A percentile compares a stretch with the other conserved stretches of the same genome.
phyloP scores from a whole-genome alignment of 2,888 invertebrate genomes.

The Syrphus vitripennis region DNA sequence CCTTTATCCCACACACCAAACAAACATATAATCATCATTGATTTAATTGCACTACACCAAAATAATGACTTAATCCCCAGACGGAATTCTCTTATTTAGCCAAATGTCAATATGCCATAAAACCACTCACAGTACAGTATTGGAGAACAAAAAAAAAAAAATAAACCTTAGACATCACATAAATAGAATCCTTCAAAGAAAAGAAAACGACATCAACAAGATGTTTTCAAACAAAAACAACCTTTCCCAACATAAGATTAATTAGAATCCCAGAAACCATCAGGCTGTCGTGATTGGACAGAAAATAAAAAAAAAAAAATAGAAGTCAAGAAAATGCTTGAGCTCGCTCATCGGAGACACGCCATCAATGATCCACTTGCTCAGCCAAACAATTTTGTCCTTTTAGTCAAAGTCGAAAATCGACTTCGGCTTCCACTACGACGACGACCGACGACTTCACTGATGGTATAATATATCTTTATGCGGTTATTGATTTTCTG shows the following conservation, averaged over 20 bases:
- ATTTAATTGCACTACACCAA: constrained; percentile 42
- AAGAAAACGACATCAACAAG: constrained; percentile 12
- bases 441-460: not conserved
- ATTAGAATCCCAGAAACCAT: constrained; percentile 38
- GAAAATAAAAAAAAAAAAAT: not conserved
- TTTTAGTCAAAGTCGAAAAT: not conserved
- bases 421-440: not conserved
- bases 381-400: not conserved
- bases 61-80: constrained; percentile 51
- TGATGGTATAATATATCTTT: not conserved
- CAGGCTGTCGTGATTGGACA: not conserved
- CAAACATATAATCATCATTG: not conserved
- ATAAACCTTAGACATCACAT: not conserved
- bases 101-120: constrained; percentile 61
- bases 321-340: not conserved
- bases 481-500: constrained; percentile 55
- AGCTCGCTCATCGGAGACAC: not conserved
- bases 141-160: not conserved
- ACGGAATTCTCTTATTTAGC: constrained; percentile 39
- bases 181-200: not conserved
- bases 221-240: constrained; percentile 52
- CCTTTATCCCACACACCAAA: not conserved
- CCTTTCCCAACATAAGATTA: constrained; percentile 39
- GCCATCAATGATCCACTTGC: not conserved
- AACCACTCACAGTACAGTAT: constrained; percentile 23